Evolutionary conservation across 2,888 invertebrate species (phyloP).

Genomic region (Drosophila bunnanda): DNA sequence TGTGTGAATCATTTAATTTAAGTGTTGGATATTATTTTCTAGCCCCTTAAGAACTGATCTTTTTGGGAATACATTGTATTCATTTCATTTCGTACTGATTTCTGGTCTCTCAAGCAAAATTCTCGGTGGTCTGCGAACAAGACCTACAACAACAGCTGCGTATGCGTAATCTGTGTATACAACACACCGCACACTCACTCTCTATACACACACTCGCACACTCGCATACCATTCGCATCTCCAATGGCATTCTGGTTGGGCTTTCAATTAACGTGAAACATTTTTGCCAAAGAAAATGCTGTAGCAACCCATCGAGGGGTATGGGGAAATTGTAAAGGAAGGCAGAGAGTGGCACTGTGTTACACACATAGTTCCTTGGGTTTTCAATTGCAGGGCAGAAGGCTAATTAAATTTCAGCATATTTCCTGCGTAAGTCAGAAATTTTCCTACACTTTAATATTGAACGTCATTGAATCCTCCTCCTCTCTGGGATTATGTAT

Average conservation of each 20-base stretch:
- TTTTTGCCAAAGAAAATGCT: conserved; percentile 68
- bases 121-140: conserved; percentile 33
- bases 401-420: conserved; percentile 22
- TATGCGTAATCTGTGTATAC: conserved; percentile 29
- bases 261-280: conserved; percentile 76
- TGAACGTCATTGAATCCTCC: conserved; percentile 29
- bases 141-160: conserved; percentile 75
- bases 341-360: conserved; percentile 16
- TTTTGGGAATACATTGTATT: conserved; percentile 3
- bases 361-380: conserved; percentile 36
- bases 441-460: conserved; percentile 30
- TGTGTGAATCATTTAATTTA: background rate
- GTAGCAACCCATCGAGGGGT: background rate
- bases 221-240: conserved; percentile 17
- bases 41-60: background rate
- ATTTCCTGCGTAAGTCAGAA: conserved; percentile 33
- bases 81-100: conserved; percentile 2
- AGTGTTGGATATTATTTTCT: background rate
- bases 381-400: conserved; percentile 22
- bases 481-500: conserved; percentile 27
- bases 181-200: conserved; percentile 11
- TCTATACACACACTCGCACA: background rate
- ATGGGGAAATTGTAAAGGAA: background rate
- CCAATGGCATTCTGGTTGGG: conserved; percentile 40
- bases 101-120: background rate